Evolutionary conservation across 2,113 vertebrate species (phyloP).

Genomic region (Misgurnus mizolepis): DNA sequence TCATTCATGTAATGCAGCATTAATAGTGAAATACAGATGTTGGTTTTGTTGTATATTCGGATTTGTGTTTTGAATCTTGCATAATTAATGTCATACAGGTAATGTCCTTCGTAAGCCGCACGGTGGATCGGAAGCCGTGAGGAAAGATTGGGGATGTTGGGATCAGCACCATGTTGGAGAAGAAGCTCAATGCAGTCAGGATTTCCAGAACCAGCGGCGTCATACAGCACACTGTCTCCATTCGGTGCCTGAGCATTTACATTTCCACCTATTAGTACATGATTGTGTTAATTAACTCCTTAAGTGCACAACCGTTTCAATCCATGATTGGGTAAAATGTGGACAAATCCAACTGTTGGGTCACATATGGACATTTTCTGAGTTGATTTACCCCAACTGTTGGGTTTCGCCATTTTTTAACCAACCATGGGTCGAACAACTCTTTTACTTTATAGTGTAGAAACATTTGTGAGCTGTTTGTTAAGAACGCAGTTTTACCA

Average conservation of each 20-base stretch:
- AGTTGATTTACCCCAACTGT: no score
- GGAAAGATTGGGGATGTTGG: conserved; percentile 77
- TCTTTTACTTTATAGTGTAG: no score
- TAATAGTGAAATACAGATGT: neutral
- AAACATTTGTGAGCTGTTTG: no score
- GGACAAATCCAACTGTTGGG: no score
- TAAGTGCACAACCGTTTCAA: no score
- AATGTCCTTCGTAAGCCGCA: conserved; percentile 84
- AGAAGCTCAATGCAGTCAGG: conserved; percentile 82
- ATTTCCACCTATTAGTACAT: conserved; percentile 71
- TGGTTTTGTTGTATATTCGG: neutral
- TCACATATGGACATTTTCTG: no score
- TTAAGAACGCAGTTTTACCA: conserved; percentile 51
- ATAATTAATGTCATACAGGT: conserved; percentile 75
- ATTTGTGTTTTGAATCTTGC: neutral
- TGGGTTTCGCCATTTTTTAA: no score
- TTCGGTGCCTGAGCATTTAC: conserved; percentile 82
- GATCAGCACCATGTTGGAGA: conserved; percentile 82
- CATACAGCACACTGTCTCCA: conserved; percentile 78
- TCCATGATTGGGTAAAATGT: no score
- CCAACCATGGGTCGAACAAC: no score
- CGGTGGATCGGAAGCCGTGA: conserved; percentile 85
- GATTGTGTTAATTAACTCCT: neutral
- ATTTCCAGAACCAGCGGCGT: conserved; percentile 82
- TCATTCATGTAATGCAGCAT: neutral